Percentiles rank a stretch among this genome's conserved stretches.
Conservation (phyloP, 2,113 vertebrate species). For the Podiceps cristatus region DNA sequence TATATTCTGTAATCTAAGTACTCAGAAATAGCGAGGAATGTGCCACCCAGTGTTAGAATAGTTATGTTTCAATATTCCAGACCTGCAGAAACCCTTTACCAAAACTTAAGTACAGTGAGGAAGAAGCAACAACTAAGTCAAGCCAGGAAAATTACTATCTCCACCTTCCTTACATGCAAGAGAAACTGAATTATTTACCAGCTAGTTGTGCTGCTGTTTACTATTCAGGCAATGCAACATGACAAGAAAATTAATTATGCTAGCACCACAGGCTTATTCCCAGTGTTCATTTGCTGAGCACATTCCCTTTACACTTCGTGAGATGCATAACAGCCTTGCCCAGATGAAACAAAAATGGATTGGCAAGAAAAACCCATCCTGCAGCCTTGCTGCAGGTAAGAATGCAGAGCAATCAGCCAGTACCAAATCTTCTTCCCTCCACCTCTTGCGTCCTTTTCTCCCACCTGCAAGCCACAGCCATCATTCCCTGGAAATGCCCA, state of each 20-base stretch:
- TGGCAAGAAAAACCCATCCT: background rate
- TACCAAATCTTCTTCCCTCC: background rate
- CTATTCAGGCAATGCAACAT: background rate
- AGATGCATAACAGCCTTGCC: background rate
- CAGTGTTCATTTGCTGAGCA: background rate
- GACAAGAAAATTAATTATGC: conserved; percentile 24
- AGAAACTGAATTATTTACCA: background rate
- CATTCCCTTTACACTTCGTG: background rate
- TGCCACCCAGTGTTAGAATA: background rate
- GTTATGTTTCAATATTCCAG: background rate
- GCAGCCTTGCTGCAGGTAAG: background rate
- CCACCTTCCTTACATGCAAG: background rate
- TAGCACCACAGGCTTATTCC: background rate
- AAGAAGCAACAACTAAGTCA: background rate
- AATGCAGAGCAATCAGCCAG: background rate
- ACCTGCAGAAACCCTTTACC: background rate
- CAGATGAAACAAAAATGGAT: background rate
- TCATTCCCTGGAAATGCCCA: fast-evolving
- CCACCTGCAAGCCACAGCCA: background rate
- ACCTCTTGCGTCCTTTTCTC: background rate
- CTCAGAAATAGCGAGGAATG: background rate
- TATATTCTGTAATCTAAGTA: background rate
- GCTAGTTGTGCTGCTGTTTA: background rate
- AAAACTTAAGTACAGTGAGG: background rate
- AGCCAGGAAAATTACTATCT: background rate